Base-by-base conservation (phyloP, 1,140 invertebrate species). In the Dendroctonus valens region DNA sequence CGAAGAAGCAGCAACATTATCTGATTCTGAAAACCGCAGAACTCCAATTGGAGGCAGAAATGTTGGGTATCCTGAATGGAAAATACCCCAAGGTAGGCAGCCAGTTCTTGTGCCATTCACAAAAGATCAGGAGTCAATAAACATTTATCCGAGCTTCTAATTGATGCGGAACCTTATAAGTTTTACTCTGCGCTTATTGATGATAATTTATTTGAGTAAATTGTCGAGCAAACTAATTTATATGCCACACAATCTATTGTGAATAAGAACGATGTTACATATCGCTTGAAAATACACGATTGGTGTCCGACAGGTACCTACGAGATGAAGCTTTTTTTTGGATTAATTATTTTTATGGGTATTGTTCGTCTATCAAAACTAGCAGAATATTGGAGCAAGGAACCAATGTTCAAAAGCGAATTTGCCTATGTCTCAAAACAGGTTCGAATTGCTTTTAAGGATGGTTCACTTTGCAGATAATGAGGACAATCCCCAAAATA, bases 391-490 rank as follows among this genome's bases (percentile, higher is more conserved):
- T 59, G 55, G 55, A 40, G 38, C n/a, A 58, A 41, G 55, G 38
- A 58, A 58, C 38, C 26, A 58, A 58, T 58, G n/a, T n/a, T n/a
- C n/a, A n/a, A n/a, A n/a, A n/a, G n/a, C n/a, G n/a, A n/a, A n/a
- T n/a, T n/a, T n/a, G n/a, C n/a, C n/a, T n/a, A 58, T 52, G 54
- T 51, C 46, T 26, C 11, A 55, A 39, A 64, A 62, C 15, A 62
- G 49, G 42, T 62, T 65, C 37, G 63, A 66, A 40, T 39, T 66
- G n/a, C 15, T 66, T 9, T 41, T 68, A 40, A 54, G 49, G n/a
- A 54, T 62, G 51, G 6, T 53, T 6, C 59, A 68, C 42, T 68
- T 68, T 46, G 12, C 51, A 26, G 59, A 62, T 12, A 68, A 62
- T 55, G 42, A 61, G 38, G 38, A 8, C 5, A 49, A 44, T 39